Evolutionary conservation across 2,888 invertebrate genomes (phyloP).

Genomic region (Salticus scenicus): DNA sequence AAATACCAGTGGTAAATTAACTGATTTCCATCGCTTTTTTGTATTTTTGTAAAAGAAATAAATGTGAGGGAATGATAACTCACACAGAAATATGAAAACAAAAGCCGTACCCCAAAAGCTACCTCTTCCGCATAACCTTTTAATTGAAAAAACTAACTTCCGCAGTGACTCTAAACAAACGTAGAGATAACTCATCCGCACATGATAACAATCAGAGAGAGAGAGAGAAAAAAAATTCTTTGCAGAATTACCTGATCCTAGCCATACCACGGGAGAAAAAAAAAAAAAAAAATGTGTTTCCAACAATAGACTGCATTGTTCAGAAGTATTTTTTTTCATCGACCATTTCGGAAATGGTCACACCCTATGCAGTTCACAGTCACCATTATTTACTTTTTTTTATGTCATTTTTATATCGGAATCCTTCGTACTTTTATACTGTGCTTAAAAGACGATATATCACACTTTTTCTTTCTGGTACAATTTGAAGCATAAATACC

Average conservation of each 20-base stretch:
- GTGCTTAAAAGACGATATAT: constrained; percentile 42
- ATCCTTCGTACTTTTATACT: constrained; percentile 4
- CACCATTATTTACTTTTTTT: constrained; percentile 6
- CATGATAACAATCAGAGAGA: neutral
- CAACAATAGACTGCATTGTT: constrained; percentile 5
- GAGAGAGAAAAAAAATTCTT: neutral
- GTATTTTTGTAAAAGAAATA: too few species aligned
- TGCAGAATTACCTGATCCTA: constrained; percentile 1
- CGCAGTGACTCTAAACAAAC: neutral
- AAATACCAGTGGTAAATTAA: too few species aligned
- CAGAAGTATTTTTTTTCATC: neutral
- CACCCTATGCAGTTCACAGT: constrained; percentile 1
- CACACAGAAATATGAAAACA: too few species aligned
- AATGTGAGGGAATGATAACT: too few species aligned
- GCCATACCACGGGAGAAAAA: neutral
- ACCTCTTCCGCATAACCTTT: neutral
- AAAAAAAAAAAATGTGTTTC: neutral
- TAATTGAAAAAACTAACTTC: neutral
- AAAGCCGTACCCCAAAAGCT: neutral
- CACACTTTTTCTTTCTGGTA: neutral
- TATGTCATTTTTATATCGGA: constrained; percentile 10
- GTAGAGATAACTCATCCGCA: neutral
- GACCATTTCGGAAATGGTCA: neutral
- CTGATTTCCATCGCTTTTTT: too few species aligned
- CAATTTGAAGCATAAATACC: neutral